A percentile compares a stretch with the other conserved stretches of the same genome.
These are phyloP conservation scores for Ophiodon elongatus DNA, from an alignment of 2,113 vertebrate genomes.

Conservation along the genomic window DNA sequence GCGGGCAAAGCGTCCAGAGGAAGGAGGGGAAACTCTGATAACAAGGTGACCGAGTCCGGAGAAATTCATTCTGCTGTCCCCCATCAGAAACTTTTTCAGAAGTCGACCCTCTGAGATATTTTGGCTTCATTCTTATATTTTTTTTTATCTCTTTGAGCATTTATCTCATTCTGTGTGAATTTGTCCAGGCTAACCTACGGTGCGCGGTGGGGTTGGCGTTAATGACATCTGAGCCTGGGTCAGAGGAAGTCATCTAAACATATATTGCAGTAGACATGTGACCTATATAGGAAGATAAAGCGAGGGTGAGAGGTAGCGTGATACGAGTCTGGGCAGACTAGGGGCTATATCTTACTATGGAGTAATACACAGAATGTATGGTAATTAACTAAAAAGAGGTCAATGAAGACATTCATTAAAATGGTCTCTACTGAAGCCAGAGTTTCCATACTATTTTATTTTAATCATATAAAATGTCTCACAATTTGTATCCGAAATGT, in stretches of 20 bases:
- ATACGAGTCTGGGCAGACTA: constrained; percentile 27
- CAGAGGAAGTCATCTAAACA: constrained; percentile 53
- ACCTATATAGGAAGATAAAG: constrained; percentile 61
- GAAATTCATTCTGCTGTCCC: constrained; percentile 37
- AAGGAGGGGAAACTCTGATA: constrained; percentile 54
- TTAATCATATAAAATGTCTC: neutral
- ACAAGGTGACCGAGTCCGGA: constrained; percentile 51
- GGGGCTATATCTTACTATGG: constrained; percentile 20
- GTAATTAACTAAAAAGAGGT: constrained; percentile 47
- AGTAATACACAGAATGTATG: constrained; percentile 25
- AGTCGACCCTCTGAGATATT: no score
- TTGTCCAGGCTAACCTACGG: neutral
- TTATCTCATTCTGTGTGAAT: neutral
- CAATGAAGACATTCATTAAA: constrained; percentile 8
- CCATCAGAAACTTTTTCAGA: constrained; percentile 30
- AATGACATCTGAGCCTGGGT: constrained; percentile 29
- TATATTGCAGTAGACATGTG: constrained; percentile 58
- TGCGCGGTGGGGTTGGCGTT: neutral
- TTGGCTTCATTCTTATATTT: neutral
- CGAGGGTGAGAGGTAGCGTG: constrained; percentile 32
- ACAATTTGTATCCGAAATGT: neutral
- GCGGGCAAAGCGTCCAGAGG: constrained; percentile 12
- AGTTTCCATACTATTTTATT: neutral
- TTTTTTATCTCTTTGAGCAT: neutral
- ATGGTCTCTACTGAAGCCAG: neutral